These are phyloP conservation scores for Pogonophryne albipinna DNA, from an alignment of 2,797 vertebrate genomes.

Conservation along the genomic window DNA sequence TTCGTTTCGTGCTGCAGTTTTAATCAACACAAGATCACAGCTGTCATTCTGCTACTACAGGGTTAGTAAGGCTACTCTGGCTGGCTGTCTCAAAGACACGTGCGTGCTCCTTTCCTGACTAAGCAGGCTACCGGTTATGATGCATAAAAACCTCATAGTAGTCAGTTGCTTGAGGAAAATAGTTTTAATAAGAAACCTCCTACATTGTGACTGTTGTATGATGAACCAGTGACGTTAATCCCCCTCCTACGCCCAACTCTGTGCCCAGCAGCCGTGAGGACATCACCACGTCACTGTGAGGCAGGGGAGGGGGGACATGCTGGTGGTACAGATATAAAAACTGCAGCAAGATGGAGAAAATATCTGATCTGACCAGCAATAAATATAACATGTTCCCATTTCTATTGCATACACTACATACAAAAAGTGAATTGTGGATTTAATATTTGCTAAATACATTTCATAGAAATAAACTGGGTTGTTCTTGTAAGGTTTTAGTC, in stretches of 20 bases:
- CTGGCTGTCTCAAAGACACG: conserved; percentile 30
- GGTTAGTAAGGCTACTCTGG: conserved; percentile 39
- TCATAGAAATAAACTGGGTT: not conserved
- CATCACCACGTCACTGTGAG: conserved; percentile 25
- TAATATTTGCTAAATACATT: not conserved
- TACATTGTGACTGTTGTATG: not conserved
- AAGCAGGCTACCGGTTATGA: conserved; percentile 14
- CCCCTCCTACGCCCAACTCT: not conserved
- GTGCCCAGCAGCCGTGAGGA: conserved; percentile 17
- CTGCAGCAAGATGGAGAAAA: conserved; percentile 6
- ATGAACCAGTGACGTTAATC: conserved; percentile 25
- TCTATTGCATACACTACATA: not conserved
- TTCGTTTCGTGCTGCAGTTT: conserved; percentile 51
- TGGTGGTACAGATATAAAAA: conserved; percentile 22
- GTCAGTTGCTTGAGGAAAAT: not conserved
- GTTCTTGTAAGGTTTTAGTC: not conserved
- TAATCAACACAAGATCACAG: conserved; percentile 66
- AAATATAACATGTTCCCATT: not conserved
- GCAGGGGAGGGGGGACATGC: conserved; percentile 19
- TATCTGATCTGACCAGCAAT: conserved; percentile 5
- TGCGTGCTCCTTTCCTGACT: conserved; percentile 11
- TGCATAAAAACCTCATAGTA: not conserved
- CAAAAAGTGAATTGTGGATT: not conserved
- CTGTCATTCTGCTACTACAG: conserved; percentile 37
- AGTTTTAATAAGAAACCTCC: conserved; percentile 4